Conservation (phyloP, 2,113 vertebrate genomes). For the Poeciliopsis occidentalis region DNA sequence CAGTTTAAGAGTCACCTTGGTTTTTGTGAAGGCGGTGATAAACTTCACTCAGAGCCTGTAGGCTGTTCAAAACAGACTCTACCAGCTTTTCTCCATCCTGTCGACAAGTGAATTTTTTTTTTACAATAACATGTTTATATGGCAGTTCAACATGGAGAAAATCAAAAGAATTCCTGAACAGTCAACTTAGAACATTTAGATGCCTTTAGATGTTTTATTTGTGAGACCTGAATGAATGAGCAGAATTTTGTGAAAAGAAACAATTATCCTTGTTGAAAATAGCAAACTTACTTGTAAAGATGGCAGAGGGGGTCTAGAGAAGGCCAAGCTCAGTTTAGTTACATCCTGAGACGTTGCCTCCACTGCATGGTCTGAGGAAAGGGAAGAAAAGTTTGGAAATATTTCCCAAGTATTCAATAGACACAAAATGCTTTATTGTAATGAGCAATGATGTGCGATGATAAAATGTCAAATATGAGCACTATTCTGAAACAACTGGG, state of each 20-base stretch:
- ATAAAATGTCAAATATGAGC: not conserved
- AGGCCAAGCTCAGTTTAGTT: constrained; percentile 87
- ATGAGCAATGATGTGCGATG: not conserved
- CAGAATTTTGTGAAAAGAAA: not conserved
- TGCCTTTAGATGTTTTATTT: not conserved
- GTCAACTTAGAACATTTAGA: no score
- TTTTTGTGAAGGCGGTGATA: constrained; percentile 91
- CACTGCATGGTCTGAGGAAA: constrained; percentile 83
- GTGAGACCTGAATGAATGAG: not conserved
- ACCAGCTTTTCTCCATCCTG: constrained; percentile 84
- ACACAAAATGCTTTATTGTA: no score
- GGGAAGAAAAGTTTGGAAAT: not conserved
- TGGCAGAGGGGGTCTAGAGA: constrained; percentile 81
- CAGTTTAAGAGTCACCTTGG: constrained; percentile 82
- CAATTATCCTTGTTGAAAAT: not conserved
- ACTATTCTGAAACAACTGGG: no score
- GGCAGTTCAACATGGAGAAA: not conserved
- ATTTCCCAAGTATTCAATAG: not conserved
- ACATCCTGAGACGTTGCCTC: constrained; percentile 85
- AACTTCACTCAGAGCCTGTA: constrained; percentile 80
- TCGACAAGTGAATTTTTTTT: not conserved
- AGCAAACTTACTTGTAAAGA: constrained; percentile 79
- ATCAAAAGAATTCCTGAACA: constrained; percentile 1
- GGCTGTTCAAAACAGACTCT: constrained; percentile 79
- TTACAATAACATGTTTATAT: not conserved